Evolutionary conservation across 1,140 invertebrate genomes (phyloP), one percentile per base, ranked within the genome.

Genomic region (Vanessa tameamea): DNA sequence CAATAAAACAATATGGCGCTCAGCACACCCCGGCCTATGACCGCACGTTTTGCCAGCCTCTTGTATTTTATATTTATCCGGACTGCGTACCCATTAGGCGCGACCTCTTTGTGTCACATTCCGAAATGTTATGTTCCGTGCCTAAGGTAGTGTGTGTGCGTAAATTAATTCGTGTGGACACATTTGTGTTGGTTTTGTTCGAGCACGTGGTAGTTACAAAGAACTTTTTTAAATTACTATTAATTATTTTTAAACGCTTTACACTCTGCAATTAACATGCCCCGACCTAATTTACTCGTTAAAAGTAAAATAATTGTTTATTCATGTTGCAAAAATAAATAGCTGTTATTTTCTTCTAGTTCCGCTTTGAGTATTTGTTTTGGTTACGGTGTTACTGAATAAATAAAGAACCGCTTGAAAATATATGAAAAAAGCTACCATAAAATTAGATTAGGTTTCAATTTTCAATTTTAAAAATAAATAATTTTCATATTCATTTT

Each of bases 1-100:
- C 90, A 91, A 91, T 92, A 92, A 92, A 91, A 92, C 89, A 92
- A 92, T 91, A 90, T 89, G 83, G 87, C 84, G 81, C 69, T 78
- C 83, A 83, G 77, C 80, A 84, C 81, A 79, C 76, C 81, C 83
- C 80, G 74, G 82, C 79, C 83, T 87, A 84, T 79, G 80, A 83
- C 82, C 75, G 78, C 81, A 69, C 72, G 73, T 82, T 82, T 80
- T 82, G 79, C 82, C 78, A 79, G 76, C 78, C 81, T 82, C 83
- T 86, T 84, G 81, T 85, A 83, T 89, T 87, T 86, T 86, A 86
- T 87, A 87, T 84, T 87, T 85, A 85, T 81, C 79, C 77, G 76
- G 69, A 85, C 80, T 81, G 70, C 77, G 75, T 69, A 72, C 75
- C 82, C 81, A 88, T 88, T 87, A 87, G 82, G 76, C 69, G 76